A percentile compares a stretch with the other conserved stretches of the same genome.
phyloP scores from a whole-genome alignment of 2,113 vertebrate genomes.

The Podarcis raffonei region DNA sequence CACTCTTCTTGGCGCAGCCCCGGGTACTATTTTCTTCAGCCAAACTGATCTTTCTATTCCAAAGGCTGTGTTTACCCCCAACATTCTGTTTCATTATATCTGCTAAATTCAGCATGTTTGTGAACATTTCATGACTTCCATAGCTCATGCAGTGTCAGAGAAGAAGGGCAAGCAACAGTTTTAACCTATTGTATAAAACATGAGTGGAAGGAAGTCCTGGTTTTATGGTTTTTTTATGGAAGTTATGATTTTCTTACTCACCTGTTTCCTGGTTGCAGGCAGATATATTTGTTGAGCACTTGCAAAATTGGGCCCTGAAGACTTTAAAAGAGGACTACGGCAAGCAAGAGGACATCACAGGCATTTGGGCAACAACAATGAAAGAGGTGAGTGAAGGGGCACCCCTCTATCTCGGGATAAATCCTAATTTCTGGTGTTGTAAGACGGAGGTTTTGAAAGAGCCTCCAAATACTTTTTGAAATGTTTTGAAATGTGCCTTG shows the following conservation, averaged over 20 bases:
- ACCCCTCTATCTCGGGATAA: background rate
- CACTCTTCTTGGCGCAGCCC: background rate
- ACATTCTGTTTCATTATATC: background rate
- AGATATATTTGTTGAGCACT: slow-evolving; percentile 63
- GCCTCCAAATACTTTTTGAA: too few species aligned
- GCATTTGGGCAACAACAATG: slow-evolving; percentile 80
- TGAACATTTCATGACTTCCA: background rate
- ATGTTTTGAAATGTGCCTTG: too few species aligned
- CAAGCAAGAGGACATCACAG: slow-evolving; percentile 63
- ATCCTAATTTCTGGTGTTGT: background rate
- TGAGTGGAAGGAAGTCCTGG: background rate
- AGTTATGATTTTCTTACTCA: background rate
- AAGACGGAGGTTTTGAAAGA: background rate
- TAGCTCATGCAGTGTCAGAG: background rate
- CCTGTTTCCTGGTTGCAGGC: slow-evolving; percentile 61
- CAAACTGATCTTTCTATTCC: background rate
- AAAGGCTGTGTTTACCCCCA: background rate
- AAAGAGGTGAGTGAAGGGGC: slow-evolving; percentile 58
- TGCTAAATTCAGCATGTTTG: background rate
- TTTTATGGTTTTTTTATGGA: background rate
- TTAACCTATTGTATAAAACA: background rate
- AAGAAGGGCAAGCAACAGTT: background rate
- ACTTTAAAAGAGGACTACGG: slow-evolving; percentile 74
- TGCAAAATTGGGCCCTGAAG: slow-evolving; percentile 58
- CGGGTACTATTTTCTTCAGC: background rate